A percentile compares a stretch with the other conserved stretches of the same genome.
Conservation (phyloP, 1,140 invertebrate species). For the Anastatus disparis region DNA sequence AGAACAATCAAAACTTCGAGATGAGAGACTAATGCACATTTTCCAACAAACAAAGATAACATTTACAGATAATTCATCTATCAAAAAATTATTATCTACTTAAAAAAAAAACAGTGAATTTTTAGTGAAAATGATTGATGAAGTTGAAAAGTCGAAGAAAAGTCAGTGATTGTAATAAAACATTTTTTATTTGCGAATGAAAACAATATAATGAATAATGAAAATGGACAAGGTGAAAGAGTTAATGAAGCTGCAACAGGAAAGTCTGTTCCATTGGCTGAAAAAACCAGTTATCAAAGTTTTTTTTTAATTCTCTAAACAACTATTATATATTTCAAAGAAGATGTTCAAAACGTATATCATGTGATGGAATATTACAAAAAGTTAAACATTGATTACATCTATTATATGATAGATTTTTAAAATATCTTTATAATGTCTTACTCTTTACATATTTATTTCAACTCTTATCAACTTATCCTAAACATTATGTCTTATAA, state of each 20-base stretch:
- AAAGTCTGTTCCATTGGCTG: neutral
- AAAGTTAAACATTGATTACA: constrained; percentile 38
- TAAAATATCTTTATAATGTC: constrained; percentile 65
- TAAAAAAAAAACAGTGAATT: constrained; percentile 5
- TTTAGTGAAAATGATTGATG: neutral
- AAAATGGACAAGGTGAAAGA: neutral
- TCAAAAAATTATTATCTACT: neutral
- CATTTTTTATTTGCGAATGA: constrained; percentile 31
- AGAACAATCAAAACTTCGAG: neutral
- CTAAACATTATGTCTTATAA: constrained; percentile 93
- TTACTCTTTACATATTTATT: constrained; percentile 80
- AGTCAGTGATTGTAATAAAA: neutral
- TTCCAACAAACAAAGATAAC: constrained; percentile 30
- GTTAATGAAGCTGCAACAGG: neutral
- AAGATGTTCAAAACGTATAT: constrained; percentile 17
- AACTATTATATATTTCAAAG: neutral
- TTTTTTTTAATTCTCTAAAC: neutral
- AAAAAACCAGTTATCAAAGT: neutral
- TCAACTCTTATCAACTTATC: constrained; percentile 93
- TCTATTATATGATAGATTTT: constrained; percentile 37
- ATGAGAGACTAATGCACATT: constrained; percentile 11
- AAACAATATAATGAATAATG: neutral
- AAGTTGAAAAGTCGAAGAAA: neutral
- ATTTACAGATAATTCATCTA: neutral
- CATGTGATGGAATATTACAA: constrained; percentile 33